phyloP scores from a whole-genome alignment of 2,113 vertebrate species.

The Aptenodytes patagonicus region DNA sequence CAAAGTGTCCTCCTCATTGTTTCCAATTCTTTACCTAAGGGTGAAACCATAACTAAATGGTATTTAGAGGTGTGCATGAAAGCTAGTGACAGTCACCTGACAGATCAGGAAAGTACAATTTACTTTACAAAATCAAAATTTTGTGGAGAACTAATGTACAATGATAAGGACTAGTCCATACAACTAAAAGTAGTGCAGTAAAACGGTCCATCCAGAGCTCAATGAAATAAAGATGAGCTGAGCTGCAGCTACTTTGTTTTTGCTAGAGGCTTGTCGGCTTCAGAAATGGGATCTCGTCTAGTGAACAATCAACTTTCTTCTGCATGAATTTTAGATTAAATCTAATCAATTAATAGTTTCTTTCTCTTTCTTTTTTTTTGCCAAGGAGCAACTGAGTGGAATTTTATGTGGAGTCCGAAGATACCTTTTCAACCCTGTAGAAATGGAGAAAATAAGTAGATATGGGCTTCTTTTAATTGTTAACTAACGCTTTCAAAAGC shows the following conservation, averaged over 20 bases:
- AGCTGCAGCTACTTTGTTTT: not conserved
- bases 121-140: not conserved
- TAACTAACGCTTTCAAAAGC: not conserved
- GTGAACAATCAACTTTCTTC: not conserved
- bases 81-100: not conserved
- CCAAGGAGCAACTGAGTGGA: not conserved
- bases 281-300: not conserved
- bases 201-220: not conserved
- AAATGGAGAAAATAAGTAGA: not conserved
- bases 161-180: not conserved
- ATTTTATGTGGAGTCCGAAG: not conserved
- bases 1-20: not conserved
- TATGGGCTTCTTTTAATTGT: not conserved
- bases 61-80: not conserved
- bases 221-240: constrained; percentile 49
- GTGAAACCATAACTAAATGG: not conserved
- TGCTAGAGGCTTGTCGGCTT: not conserved
- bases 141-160: not conserved
- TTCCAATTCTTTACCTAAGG: not conserved
- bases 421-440: not conserved
- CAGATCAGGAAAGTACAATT: not conserved
- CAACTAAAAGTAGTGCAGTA: not conserved
- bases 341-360: not conserved
- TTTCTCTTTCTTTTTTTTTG: not conserved
- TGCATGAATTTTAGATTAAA: constrained; percentile 26